Evolutionary conservation across 2,797 vertebrate genomes (phyloP).

Genomic region (Danio kyathit): DNA sequence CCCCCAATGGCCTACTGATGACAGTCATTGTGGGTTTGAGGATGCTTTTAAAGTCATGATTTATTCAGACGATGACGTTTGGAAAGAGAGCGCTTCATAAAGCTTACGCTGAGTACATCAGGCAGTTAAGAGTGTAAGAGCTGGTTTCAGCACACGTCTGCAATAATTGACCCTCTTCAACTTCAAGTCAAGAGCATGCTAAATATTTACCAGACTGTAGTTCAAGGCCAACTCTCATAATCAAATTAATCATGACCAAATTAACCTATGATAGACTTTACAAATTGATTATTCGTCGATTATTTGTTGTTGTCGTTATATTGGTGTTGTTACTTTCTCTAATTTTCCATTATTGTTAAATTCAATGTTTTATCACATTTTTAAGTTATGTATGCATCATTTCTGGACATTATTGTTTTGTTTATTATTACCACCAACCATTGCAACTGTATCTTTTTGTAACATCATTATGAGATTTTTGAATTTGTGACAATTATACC

Average conservation of each 20-base stretch:
- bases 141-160: neutral
- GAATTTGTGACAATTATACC: no score
- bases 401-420: no score
- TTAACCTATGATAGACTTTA: neutral
- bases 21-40: conserved; percentile 31
- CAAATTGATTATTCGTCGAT: no score
- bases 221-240: neutral
- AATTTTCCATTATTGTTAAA: no score
- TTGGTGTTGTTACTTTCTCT: no score
- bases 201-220: neutral
- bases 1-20: conserved; percentile 16
- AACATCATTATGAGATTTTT: no score
- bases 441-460: no score
- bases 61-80: conserved; percentile 47
- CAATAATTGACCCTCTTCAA: neutral
- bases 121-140: neutral
- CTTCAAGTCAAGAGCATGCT: neutral
- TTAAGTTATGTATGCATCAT: no score
- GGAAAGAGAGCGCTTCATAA: conserved; percentile 20
- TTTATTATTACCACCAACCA: no score
- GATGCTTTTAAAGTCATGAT: conserved; percentile 50
- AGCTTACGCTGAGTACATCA: neutral
- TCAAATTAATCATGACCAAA: neutral
- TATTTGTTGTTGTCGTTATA: no score
- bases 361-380: no score